phyloP scores from a whole-genome alignment of 2,113 vertebrate species.

The Limanda limanda region DNA sequence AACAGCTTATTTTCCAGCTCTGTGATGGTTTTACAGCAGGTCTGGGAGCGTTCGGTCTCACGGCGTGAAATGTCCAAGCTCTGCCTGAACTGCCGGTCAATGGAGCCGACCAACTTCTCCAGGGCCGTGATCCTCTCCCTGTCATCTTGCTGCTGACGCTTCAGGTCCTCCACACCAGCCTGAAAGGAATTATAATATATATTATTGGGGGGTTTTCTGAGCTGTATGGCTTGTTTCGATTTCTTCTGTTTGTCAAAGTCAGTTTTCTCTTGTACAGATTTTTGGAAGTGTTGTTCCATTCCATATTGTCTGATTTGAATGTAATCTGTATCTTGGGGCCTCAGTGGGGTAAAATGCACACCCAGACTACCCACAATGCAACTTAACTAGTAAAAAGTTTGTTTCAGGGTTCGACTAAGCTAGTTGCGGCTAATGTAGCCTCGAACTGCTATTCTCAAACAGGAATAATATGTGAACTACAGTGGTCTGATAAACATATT shows the following conservation, averaged over 20 bases:
- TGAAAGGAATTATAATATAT: constrained; percentile 16
- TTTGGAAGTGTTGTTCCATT: background rate
- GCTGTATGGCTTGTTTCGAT: no score
- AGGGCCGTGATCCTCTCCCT: constrained; percentile 85
- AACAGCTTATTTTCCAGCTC: constrained; percentile 77
- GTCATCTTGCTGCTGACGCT: constrained; percentile 86
- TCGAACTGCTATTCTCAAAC: no score
- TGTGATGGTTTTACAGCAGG: constrained; percentile 79
- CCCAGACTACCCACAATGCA: no score
- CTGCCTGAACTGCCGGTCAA: constrained; percentile 86
- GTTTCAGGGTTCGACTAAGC: no score
- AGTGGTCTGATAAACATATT: no score
- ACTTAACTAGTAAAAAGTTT: no score
- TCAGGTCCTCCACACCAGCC: constrained; percentile 84
- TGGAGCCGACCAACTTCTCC: constrained; percentile 86
- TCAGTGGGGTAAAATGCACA: no score
- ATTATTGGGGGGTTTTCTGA: background rate
- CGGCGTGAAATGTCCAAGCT: constrained; percentile 77
- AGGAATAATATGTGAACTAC: no score
- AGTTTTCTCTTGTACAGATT: background rate
- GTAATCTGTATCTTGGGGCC: background rate
- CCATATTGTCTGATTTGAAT: background rate
- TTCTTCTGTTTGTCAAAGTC: background rate
- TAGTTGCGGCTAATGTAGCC: no score
- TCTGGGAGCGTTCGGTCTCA: constrained; percentile 72